Conservation (phyloP, 2,888 invertebrate genomes). For the Lathronympha strigana region DNA sequence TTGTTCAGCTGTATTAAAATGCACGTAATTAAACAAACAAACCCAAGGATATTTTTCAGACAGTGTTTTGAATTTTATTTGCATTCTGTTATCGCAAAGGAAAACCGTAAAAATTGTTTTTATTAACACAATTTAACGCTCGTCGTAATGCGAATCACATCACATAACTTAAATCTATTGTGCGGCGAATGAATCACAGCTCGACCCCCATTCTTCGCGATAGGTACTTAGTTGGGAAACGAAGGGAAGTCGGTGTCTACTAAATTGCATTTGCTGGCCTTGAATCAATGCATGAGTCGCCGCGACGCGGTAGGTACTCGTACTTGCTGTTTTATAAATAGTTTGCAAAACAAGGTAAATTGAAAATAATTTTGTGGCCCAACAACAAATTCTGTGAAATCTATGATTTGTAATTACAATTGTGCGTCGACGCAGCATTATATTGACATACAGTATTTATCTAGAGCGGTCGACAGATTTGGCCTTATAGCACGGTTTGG, state of each 20-base stretch:
- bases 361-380: constrained; percentile 20
- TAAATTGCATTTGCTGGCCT: constrained; percentile 41
- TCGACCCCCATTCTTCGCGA: constrained; percentile 31
- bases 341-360: constrained; percentile 30
- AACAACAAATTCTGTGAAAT: background rate
- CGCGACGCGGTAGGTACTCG: constrained; percentile 7
- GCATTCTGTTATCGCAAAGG: background rate
- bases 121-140: constrained; percentile 27
- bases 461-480: constrained; percentile 24
- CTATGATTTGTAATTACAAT: background rate
- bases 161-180: constrained; percentile 34
- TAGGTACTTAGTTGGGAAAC: constrained; percentile 33
- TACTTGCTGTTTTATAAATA: constrained; percentile 35
- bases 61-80: background rate
- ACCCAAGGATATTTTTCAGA: background rate
- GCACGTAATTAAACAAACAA: background rate
- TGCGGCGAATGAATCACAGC: constrained; percentile 33
- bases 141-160: constrained; percentile 31
- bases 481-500: constrained; percentile 51
- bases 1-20: too few relatives aligned
- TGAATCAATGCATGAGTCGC: constrained; percentile 33
- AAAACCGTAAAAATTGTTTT: constrained; percentile 24
- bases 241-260: constrained; percentile 40
- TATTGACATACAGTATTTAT: constrained; percentile 18
- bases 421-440: constrained; percentile 4